These are phyloP conservation scores for Gobius niger DNA, from an alignment of 2,113 vertebrate species.

Conservation along the genomic window DNA sequence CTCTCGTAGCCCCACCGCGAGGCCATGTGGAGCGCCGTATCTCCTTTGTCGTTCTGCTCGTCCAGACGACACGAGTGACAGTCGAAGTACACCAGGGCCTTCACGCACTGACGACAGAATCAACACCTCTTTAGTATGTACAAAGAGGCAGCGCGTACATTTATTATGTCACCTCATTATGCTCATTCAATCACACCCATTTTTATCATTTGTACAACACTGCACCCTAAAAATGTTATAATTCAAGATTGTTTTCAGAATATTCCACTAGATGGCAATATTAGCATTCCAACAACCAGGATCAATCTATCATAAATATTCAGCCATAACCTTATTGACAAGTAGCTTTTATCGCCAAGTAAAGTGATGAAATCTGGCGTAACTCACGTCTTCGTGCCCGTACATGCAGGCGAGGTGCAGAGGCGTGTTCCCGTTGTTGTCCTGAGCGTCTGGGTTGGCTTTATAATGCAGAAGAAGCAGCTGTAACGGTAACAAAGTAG, in stretches of 20 bases:
- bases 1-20: slow-evolving; percentile 95
- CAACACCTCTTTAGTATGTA: too few relatives aligned
- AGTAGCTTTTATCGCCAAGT: not conserved
- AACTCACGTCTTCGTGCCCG: slow-evolving; percentile 91
- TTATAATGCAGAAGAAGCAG: slow-evolving; percentile 94
- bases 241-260: not conserved
- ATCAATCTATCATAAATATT: too few relatives aligned
- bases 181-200: not conserved
- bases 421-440: slow-evolving; percentile 91
- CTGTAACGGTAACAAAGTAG: slow-evolving; percentile 60
- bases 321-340: not conserved
- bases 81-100: slow-evolving; percentile 95
- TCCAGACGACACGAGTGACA: slow-evolving; percentile 85
- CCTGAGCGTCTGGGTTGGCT: slow-evolving; percentile 84
- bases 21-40: slow-evolving; percentile 90
- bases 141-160: too few relatives aligned
- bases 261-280: slow-evolving; percentile 5
- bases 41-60: slow-evolving; percentile 91
- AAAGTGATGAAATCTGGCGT: not conserved
- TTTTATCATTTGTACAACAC: not conserved
- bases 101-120: slow-evolving; percentile 85
- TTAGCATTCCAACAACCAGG: not conserved
- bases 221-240: too few relatives aligned
- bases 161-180: too few relatives aligned
- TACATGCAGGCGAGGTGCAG: slow-evolving; percentile 94